Conservation (phyloP, 2,797 vertebrate species). For the Crax fasciolata region DNA sequence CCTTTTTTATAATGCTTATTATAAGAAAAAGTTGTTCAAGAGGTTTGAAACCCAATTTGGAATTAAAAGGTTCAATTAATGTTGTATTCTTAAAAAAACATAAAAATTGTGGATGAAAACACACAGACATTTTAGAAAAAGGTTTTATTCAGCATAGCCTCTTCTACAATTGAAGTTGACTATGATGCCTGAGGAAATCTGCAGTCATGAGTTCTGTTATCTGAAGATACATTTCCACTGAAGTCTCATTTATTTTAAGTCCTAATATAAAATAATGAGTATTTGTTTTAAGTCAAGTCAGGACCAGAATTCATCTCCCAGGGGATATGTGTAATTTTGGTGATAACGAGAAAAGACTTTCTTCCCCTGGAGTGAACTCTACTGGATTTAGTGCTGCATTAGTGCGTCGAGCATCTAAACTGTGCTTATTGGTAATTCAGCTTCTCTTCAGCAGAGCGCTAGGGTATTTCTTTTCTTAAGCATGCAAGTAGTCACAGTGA, state of each 20-base stretch:
- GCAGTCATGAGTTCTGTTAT: neutral
- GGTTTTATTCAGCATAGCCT: neutral
- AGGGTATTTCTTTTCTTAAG: constrained; percentile 38
- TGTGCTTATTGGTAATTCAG: constrained; percentile 31
- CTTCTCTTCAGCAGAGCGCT: constrained; percentile 21
- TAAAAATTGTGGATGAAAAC: neutral
- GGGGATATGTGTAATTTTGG: constrained; percentile 25
- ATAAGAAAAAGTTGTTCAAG: neutral
- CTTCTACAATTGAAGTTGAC: neutral
- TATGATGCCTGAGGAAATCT: constrained; percentile 14
- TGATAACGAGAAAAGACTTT: constrained; percentile 34
- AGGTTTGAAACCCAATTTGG: neutral
- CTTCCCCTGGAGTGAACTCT: constrained; percentile 30
- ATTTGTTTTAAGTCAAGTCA: constrained; percentile 56
- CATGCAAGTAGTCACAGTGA: neutral
- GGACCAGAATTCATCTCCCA: constrained; percentile 20
- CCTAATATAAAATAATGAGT: constrained; percentile 51
- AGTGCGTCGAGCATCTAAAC: neutral
- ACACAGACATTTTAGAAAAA: neutral
- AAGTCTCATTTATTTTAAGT: constrained; percentile 36
- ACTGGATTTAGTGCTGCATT: constrained; percentile 41
- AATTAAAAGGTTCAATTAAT: neutral
- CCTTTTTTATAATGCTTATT: neutral
- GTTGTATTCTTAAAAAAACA: neutral
- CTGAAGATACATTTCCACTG: constrained; percentile 28